These are phyloP conservation scores for Agrilus planipennis DNA, from an alignment of 1,140 invertebrate species.

Conservation along the genomic window DNA sequence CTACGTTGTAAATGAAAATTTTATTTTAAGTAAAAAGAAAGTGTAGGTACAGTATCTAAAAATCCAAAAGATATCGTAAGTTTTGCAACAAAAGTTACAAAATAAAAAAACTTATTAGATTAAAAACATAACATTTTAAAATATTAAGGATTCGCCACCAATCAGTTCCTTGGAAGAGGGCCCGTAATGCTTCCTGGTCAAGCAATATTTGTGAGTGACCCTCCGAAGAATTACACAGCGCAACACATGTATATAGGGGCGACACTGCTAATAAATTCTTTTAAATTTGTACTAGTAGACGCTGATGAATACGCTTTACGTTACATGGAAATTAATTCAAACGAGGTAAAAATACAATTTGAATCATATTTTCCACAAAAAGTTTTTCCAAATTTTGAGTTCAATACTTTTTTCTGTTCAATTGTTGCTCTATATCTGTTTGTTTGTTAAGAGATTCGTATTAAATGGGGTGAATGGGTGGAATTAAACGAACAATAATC, in stretches of 20 bases:
- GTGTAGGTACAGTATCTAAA: not conserved
- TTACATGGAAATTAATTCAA: slow-evolving; percentile 73
- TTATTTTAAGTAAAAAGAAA: not conserved
- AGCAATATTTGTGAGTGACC: slow-evolving; percentile 48
- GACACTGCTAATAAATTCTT: slow-evolving; percentile 58
- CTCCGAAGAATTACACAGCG: slow-evolving; percentile 60
- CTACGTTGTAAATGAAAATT: too few species aligned
- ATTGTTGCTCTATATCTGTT: too few species aligned
- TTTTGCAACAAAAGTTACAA: slow-evolving; percentile 28
- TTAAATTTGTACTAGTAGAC: slow-evolving; percentile 61
- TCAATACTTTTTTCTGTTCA: too few species aligned
- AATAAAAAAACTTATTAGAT: not conserved
- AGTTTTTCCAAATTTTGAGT: too few species aligned
- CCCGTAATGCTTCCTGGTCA: slow-evolving; percentile 63
- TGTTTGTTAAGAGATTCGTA: not conserved
- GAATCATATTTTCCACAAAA: slow-evolving; percentile 5
- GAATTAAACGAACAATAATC: not conserved
- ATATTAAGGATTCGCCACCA: slow-evolving; percentile 37
- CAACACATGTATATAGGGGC: slow-evolving; percentile 74
- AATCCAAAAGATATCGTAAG: not conserved
- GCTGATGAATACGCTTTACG: slow-evolving; percentile 77
- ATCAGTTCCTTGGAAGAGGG: slow-evolving; percentile 54
- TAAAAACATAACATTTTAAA: too few species aligned
- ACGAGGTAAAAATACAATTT: slow-evolving; percentile 43
- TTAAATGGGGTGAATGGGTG: not conserved